These are phyloP conservation scores for Patella ulyssiponensis DNA, from an alignment of 2,888 invertebrate species.

Conservation along the genomic window DNA sequence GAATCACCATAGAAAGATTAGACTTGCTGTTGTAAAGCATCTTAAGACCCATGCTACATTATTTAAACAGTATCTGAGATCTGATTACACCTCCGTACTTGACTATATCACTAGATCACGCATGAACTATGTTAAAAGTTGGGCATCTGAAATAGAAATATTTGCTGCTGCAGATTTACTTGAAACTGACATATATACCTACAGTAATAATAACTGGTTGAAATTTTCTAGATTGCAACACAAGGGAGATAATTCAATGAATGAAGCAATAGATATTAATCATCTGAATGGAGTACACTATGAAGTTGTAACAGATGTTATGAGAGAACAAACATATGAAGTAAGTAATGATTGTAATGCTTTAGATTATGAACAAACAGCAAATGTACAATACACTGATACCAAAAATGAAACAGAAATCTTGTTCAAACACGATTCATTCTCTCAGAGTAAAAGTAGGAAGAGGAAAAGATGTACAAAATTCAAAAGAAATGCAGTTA, in stretches of 20 bases:
- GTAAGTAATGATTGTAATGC: background rate
- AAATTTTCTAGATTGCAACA: background rate
- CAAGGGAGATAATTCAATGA: background rate
- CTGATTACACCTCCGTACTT: background rate
- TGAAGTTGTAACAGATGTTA: background rate
- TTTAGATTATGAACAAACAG: too few relatives aligned
- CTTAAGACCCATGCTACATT: background rate
- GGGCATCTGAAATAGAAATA: conserved; percentile 3
- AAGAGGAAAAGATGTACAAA: too few relatives aligned
- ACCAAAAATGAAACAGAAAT: too few relatives aligned
- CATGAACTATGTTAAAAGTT: background rate
- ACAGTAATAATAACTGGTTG: conserved; percentile 2
- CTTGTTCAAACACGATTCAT: too few relatives aligned
- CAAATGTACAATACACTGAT: too few relatives aligned
- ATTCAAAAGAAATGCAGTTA: too few relatives aligned
- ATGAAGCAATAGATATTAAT: background rate
- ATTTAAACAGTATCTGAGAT: background rate
- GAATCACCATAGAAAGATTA: background rate
- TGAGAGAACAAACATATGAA: background rate
- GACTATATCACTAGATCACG: background rate
- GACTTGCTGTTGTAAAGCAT: background rate
- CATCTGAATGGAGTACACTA: background rate
- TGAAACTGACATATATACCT: background rate
- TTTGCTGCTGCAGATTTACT: background rate
- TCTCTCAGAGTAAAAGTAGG: too few relatives aligned